Base-by-base conservation (phyloP, 2,797 vertebrate genomes). In the Neosilurus mollespiculum region DNA sequence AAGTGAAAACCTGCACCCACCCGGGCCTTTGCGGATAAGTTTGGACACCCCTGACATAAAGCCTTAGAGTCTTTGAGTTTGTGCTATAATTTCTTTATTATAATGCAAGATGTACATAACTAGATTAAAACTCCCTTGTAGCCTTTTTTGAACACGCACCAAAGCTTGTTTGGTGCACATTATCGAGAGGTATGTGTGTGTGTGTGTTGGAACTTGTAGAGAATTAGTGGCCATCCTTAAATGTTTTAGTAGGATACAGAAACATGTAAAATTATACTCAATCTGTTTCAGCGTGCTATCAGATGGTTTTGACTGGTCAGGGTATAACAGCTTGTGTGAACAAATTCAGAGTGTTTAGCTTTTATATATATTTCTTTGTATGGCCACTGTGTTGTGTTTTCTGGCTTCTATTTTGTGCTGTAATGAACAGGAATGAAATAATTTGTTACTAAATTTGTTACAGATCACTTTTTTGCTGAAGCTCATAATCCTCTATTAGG, bases 401-500 rank as follows among this genome's bases (percentile, higher is more conserved):
- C 16, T 61, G 80, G 75, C 76, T 80, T 80, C 76, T 77, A 81
- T 86, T 88, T 85, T 67, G 81, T 80, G 56, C 83, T 83, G 34
- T 83, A 58, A 81, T 84, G 30, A 67, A 62, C 64, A 67, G 59
- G 59, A 82, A 34, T 83, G 65, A 65, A 81, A 77, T 83, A 59
- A 79, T 85, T 71, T 76, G 67, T 83, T 43, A 43, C 43, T 43
- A 43, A 8, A 43, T 43, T 4, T 43, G 43, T 43, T 43, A 43
- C 43, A 4, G 8, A 43, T 43, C 4, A 43, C 43, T 43, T 43
- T 43, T 43, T 43, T 43, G 43, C 8, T 43, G 43, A 43, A 43
- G 8, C 8, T 4, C 43, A 5, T 43, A 43, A 43, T 43, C 43
- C 43, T 4, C 8, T 43, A 43, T 43, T 43, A 43, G 43, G 4